A percentile compares a stretch with the other conserved stretches of the same genome.
Evolutionary conservation across 2,888 invertebrate species (phyloP).

Genomic region (Xylota segnis): DNA sequence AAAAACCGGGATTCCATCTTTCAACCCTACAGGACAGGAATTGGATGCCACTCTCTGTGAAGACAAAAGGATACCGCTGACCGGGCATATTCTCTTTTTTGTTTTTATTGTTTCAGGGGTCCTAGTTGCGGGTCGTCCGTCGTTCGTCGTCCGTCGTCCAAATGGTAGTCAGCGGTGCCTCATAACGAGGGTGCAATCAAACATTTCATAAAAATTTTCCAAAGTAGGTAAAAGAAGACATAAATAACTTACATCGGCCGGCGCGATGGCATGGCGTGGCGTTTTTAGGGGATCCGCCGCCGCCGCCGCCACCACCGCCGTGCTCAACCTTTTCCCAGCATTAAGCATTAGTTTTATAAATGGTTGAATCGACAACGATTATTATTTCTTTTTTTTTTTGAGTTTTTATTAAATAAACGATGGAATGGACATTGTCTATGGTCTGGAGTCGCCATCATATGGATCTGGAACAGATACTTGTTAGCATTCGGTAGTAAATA

Average conservation of each 20-base stretch:
- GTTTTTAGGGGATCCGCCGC: conserved; percentile 52
- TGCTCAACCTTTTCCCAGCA: conserved; percentile 55
- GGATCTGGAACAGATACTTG: conserved; percentile 68
- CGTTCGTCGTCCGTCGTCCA: no score
- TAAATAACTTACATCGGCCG: conserved; percentile 56
- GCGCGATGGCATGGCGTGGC: conserved; percentile 59
- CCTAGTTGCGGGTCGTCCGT: conserved; percentile 65
- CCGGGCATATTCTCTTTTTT: conserved; percentile 47
- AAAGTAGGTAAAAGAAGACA: conserved; percentile 76
- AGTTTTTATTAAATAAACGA: conserved; percentile 65
- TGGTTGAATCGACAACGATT: conserved; percentile 43
- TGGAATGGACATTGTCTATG: conserved; percentile 55
- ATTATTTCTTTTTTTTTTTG: conserved; percentile 5
- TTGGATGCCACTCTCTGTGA: conserved; percentile 61
- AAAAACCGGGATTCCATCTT: conserved; percentile 72
- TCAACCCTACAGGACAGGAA: conserved; percentile 67
- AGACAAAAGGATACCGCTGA: conserved; percentile 75
- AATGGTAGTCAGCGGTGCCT: conserved; percentile 58
- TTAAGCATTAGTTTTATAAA: conserved; percentile 48
- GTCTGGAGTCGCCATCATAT: conserved; percentile 56
- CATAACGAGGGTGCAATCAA: conserved; percentile 77
- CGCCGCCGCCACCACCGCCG: not conserved
- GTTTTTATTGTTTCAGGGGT: conserved; percentile 72
- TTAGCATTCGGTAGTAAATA: conserved; percentile 75
- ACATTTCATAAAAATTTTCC: conserved; percentile 71